Conservation (phyloP, 2,113 vertebrate genomes). For the Mirza zaza region DNA sequence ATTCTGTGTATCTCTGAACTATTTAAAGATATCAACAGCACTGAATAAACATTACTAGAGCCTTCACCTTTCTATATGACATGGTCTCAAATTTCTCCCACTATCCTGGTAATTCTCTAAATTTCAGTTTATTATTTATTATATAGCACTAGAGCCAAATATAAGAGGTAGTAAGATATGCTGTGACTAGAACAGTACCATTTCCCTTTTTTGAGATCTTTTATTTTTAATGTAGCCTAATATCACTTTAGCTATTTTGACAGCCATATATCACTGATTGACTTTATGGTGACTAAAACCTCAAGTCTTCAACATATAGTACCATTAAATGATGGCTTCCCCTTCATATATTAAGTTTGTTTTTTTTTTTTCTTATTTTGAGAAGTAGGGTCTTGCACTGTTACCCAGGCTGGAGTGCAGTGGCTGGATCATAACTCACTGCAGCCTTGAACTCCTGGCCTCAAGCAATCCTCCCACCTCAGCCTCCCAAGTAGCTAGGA, state of each 20-base stretch:
- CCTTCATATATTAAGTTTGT: not conserved
- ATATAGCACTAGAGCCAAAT: not conserved
- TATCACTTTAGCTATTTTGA: conserved; percentile 21
- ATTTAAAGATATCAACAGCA: not conserved
- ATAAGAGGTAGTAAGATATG: not conserved
- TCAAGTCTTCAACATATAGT: not conserved
- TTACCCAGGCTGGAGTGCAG: too few relatives aligned
- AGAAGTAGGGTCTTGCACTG: too few relatives aligned
- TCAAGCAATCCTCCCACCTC: too few relatives aligned
- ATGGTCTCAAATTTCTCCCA: not conserved
- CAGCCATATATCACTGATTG: not conserved
- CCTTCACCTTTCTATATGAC: not conserved
- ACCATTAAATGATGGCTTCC: not conserved
- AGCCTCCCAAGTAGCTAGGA: too few relatives aligned
- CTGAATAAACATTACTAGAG: not conserved
- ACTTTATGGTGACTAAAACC: not conserved
- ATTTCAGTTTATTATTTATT: not conserved
- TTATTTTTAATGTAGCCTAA: not conserved
- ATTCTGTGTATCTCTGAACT: not conserved
- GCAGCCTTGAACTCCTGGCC: too few relatives aligned
- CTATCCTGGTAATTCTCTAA: not conserved
- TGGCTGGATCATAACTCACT: too few relatives aligned
- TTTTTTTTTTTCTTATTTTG: too few relatives aligned
- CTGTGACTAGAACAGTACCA: not conserved
- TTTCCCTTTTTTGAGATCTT: not conserved